A percentile compares a stretch with the other conserved stretches of the same genome.
These are phyloP conservation scores for Isurus oxyrinchus DNA, from an alignment of 2,113 vertebrate species.

Conservation along the genomic window DNA sequence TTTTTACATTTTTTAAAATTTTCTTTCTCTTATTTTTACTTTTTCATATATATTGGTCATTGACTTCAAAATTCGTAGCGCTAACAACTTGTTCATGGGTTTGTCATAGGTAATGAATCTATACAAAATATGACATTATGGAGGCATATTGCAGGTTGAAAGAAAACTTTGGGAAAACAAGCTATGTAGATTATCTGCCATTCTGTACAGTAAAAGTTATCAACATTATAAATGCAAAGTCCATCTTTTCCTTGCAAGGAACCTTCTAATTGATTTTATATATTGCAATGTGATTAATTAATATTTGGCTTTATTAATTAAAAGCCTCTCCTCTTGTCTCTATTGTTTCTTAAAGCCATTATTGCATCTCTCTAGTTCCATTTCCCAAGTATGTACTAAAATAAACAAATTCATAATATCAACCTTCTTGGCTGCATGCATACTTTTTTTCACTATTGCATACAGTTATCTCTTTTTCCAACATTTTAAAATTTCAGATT, in stretches of 20 bases:
- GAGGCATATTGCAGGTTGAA: background rate
- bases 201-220: background rate
- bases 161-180: background rate
- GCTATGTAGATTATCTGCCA: background rate
- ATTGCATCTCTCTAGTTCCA: background rate
- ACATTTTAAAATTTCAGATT: background rate
- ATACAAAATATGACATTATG: background rate
- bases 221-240: background rate
- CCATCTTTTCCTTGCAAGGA: background rate
- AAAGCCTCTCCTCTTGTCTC: background rate
- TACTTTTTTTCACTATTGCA: background rate
- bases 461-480: background rate
- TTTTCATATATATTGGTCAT: background rate
- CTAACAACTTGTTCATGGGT: background rate
- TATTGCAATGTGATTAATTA: background rate
- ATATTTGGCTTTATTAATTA: background rate
- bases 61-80: background rate
- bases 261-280: background rate
- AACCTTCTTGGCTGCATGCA: background rate
- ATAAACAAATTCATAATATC: background rate
- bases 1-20: no score
- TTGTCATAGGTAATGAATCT: background rate
- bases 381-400: background rate
- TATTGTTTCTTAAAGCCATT: background rate
- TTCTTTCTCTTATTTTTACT: no score